These are phyloP conservation scores for Harpegnathos saltator DNA, from an alignment of 1,140 invertebrate species.

Conservation along the genomic window DNA sequence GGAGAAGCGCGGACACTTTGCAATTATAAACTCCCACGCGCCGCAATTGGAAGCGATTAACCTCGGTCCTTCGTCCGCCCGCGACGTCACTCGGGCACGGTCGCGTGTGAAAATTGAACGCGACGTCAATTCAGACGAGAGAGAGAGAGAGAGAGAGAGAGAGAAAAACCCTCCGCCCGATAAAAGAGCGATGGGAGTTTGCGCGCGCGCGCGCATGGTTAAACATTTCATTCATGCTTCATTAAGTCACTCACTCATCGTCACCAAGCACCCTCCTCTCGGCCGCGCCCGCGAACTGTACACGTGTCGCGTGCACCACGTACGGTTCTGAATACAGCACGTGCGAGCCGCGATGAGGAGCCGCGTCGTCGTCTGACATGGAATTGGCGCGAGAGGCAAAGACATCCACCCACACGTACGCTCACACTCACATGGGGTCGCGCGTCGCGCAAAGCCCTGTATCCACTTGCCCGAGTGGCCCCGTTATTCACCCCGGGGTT, in stretches of 20 bases:
- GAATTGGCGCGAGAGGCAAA: conserved; percentile 16
- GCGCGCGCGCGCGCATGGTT: conserved; percentile 10
- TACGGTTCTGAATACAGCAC: conserved; percentile 9
- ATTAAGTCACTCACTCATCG: conserved; percentile 32
- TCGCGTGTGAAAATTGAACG: too few relatives aligned
- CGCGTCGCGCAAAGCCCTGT: not conserved
- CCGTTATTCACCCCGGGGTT: not conserved
- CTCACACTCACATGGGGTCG: too few relatives aligned
- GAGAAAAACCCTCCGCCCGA: too few relatives aligned
- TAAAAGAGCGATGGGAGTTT: not conserved
- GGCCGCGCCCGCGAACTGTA: not conserved
- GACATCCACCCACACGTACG: not conserved
- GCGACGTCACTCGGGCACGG: too few relatives aligned
- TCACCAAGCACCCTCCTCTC: conserved; percentile 21
- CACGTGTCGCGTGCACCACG: conserved; percentile 5
- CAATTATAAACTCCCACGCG: too few relatives aligned
- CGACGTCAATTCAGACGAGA: too few relatives aligned
- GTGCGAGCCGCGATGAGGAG: not conserved
- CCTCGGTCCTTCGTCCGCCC: too few relatives aligned
- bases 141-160: too few relatives aligned
- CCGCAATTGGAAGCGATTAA: too few relatives aligned
- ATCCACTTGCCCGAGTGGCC: conserved; percentile 4
- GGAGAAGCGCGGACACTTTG: too few relatives aligned
- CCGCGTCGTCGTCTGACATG: not conserved
- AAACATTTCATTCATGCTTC: conserved; percentile 19